phyloP scores from a whole-genome alignment of 2,888 invertebrate genomes.

The Drosophila dives region DNA sequence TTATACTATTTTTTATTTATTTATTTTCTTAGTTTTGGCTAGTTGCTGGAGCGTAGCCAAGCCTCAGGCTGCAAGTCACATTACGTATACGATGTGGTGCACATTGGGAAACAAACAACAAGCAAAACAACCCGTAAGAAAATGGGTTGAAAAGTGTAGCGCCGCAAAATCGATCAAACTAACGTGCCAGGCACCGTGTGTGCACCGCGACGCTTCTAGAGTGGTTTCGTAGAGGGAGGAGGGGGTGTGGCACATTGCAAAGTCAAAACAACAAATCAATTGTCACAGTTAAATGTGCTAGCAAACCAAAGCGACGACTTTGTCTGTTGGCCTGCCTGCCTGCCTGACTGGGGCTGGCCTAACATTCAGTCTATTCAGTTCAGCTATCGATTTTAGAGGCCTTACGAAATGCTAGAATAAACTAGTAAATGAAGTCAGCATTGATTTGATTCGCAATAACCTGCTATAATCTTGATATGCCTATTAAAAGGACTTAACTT shows the following conservation, averaged over 20 bases:
- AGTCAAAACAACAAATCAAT: slow-evolving; percentile 48
- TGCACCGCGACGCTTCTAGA: neutral
- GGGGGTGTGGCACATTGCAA: slow-evolving; percentile 30
- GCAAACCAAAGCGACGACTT: slow-evolving; percentile 26
- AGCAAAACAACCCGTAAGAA: slow-evolving; percentile 4
- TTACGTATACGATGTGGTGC: slow-evolving; percentile 66
- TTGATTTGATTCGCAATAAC: neutral
- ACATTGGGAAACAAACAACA: slow-evolving; percentile 14
- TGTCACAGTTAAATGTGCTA: slow-evolving; percentile 56
- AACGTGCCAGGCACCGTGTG: slow-evolving; percentile 31
- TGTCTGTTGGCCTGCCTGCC: slow-evolving; percentile 13
- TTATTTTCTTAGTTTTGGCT: slow-evolving; percentile 34
- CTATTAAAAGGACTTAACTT: neutral
- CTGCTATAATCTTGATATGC: neutral
- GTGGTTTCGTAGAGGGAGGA: neutral
- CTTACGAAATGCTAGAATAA: slow-evolving; percentile 22
- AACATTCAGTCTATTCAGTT: slow-evolving; percentile 33
- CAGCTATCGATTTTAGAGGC: slow-evolving; percentile 51
- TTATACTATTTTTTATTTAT: neutral
- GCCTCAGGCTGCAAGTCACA: slow-evolving; percentile 17
- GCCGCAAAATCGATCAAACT: slow-evolving; percentile 73
- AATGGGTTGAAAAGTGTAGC: slow-evolving; percentile 25
- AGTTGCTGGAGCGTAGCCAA: slow-evolving; percentile 50
- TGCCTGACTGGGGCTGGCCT: neutral
- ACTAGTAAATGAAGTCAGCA: slow-evolving; percentile 1